Evolutionary conservation across 2,888 invertebrate species (phyloP), one percentile per base, ranked within the genome.

Genomic region (Alviniconcha strummeri): DNA sequence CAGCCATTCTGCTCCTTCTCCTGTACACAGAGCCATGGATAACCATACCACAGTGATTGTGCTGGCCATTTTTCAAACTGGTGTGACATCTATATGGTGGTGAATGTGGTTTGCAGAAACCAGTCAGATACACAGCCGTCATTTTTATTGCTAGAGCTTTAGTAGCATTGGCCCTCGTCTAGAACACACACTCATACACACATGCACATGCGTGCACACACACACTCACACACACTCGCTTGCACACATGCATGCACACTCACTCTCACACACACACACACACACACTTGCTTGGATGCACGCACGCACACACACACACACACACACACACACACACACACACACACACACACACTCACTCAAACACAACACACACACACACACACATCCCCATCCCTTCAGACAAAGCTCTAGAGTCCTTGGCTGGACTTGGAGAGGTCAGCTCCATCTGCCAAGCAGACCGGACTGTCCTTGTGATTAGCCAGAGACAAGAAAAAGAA

Each of bases 1-100:
- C 56, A 77, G 56, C 56, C 19, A 6, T 77, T 82, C 57, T 82
- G 19, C 19, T 82, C 69, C 11, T 77, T 82, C 69, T 82, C 82
- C 82, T 82, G 57, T 15, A 5, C 78, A 78, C 56, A 80, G 6
- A 69, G 64, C 9, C 64, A 64, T 9, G 15, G 15, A 15, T 15
- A 64, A 64, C 64, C 9, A 64, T 1, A 64, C 9, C 11, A 64
- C 11, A 64, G 64, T 17, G 36, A 36, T 36, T 36, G 36, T 36
- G 36, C 36, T 36, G 36, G 36, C 36, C 36, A 36, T 36, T 36
- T 36, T 36, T 36, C 36, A 36, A 36, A 36, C 36, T 36, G 36
- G 36, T 36, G 36, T 36, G 36, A 36, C 36, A 36, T 36, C 36
- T 36, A 36, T 36, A 36, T 36, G 36, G 36, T 36, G 36, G 36